Evolutionary conservation across 2,888 invertebrate species (phyloP).

Genomic region (Acanthosepion esculentum): DNA sequence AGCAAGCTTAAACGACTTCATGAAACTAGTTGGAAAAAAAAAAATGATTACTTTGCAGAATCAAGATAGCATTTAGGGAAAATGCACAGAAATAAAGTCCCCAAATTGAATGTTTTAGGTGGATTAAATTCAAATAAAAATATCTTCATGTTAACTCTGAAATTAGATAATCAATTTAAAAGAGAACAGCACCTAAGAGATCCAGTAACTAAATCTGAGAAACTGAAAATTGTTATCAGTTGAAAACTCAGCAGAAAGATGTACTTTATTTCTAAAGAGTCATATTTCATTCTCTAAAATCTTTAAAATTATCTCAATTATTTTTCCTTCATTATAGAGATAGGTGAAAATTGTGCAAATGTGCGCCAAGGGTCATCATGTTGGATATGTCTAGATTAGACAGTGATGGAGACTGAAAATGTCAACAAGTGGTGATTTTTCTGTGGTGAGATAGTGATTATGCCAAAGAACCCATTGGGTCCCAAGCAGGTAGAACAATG

Average conservation of each 20-base stretch:
- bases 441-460: constrained; percentile 21
- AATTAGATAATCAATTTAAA: no score
- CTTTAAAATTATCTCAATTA: no score
- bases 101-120: background rate
- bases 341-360: background rate
- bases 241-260: background rate
- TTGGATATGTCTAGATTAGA: background rate
- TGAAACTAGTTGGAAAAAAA: background rate
- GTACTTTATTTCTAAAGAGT: background rate
- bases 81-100: background rate
- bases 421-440: constrained; percentile 11
- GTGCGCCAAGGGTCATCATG: background rate
- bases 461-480: constrained; percentile 86
- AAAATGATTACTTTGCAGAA: background rate
- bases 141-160: background rate
- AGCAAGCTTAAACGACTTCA: background rate
- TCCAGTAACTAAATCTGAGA: background rate
- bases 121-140: background rate
- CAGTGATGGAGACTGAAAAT: background rate
- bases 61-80: background rate
- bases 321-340: background rate
- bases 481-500: constrained; percentile 90
- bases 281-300: background rate
- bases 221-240: background rate
- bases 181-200: background rate